phyloP scores from a whole-genome alignment of 2,113 vertebrate species.

The Corythoichthys intestinalis region DNA sequence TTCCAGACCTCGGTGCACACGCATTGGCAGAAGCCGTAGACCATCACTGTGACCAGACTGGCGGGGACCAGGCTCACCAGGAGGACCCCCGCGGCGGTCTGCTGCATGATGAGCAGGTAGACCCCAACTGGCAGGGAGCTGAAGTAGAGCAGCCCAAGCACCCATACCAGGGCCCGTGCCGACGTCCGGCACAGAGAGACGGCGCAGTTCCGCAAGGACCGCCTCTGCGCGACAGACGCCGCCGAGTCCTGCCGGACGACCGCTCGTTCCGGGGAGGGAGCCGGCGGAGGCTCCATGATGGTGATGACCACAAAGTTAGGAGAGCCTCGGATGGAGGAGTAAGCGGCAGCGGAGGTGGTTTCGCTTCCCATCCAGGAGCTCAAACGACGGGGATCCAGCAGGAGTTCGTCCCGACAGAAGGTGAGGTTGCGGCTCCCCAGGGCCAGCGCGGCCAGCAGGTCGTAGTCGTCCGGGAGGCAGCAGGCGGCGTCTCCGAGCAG shows the following conservation, averaged over 20 bases:
- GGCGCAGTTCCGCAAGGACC: slow-evolving; percentile 89
- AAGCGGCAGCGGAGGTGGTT: slow-evolving; percentile 51
- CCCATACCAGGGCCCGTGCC: slow-evolving; percentile 84
- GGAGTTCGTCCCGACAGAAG: slow-evolving; percentile 80
- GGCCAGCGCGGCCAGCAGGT: slow-evolving; percentile 80
- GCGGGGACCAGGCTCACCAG: slow-evolving; percentile 93
- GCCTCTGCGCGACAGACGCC: slow-evolving; percentile 79
- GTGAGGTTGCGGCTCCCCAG: slow-evolving; percentile 78
- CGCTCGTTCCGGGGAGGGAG: slow-evolving; percentile 65
- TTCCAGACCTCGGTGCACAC: slow-evolving; percentile 89
- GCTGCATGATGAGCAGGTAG: slow-evolving; percentile 92
- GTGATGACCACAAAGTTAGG: slow-evolving; percentile 90
- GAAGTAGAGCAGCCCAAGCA: slow-evolving; percentile 88
- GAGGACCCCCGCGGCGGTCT: slow-evolving; percentile 84
- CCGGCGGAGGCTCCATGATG: slow-evolving; percentile 85
- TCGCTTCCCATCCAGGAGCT: slow-evolving; percentile 79
- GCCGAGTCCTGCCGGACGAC: slow-evolving; percentile 85
- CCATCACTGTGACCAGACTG: slow-evolving; percentile 87
- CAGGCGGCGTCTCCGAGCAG: slow-evolving; percentile 77
- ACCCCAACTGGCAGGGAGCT: slow-evolving; percentile 92
- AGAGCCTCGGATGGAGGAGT: slow-evolving; percentile 63
- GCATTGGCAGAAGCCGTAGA: slow-evolving; percentile 91
- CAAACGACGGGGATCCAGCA: slow-evolving; percentile 82
- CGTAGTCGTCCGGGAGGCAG: slow-evolving; percentile 87
- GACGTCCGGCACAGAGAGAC: slow-evolving; percentile 86